Evolutionary conservation across 1,140 invertebrate species (phyloP).

Genomic region (Drosophila funebris): DNA sequence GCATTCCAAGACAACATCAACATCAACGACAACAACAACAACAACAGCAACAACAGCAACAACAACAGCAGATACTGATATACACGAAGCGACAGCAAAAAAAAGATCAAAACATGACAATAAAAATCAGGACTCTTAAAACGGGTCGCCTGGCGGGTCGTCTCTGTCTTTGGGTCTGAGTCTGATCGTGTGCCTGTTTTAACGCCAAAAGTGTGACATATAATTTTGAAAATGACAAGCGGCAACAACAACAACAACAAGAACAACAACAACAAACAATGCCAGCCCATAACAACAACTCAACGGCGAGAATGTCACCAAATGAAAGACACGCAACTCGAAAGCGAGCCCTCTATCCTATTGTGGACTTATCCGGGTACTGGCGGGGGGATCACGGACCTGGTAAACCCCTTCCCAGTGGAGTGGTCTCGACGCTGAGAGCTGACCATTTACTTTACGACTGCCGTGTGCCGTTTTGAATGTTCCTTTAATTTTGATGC

Average conservation of each 20-base stretch:
- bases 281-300: constrained; percentile 67
- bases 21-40: constrained; percentile 17
- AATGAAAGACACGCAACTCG: constrained; percentile 62
- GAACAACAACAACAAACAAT: constrained; percentile 38
- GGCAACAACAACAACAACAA: constrained; percentile 57
- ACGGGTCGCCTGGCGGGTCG: constrained; percentile 58
- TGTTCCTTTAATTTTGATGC: constrained; percentile 61
- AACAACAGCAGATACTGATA: constrained; percentile 10
- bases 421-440: neutral
- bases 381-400: neutral
- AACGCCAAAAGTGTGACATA: constrained; percentile 81
- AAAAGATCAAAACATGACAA: constrained; percentile 80
- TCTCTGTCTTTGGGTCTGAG: constrained; percentile 18
- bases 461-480: constrained; percentile 57
- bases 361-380: neutral
- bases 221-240: constrained; percentile 79
- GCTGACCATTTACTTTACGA: constrained; percentile 74
- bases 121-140: constrained; percentile 78
- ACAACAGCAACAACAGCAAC: constrained; percentile 38
- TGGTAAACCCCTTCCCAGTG: constrained; percentile 5
- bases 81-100: constrained; percentile 26
- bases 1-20: constrained; percentile 64
- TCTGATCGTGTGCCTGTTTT: constrained; percentile 76
- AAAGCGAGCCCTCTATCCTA: constrained; percentile 29
- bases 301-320: constrained; percentile 73